phyloP scores from a whole-genome alignment of 2,113 vertebrate genomes.

The Turdus rufiventris region DNA sequence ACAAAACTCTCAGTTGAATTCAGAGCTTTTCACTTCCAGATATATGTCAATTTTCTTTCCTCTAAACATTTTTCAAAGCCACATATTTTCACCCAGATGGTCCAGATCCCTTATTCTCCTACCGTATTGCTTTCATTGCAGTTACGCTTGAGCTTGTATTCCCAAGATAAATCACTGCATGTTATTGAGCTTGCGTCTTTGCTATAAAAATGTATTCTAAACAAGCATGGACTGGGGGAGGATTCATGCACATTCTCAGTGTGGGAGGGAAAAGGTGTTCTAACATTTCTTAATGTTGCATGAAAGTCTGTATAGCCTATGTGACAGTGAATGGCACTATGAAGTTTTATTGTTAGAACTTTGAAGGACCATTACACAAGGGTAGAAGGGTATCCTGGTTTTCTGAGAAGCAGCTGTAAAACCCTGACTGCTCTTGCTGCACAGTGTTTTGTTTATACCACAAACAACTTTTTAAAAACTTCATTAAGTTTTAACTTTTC shows the following conservation, averaged over 20 bases:
- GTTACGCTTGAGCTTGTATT: neutral
- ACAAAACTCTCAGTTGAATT: neutral
- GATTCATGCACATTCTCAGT: neutral
- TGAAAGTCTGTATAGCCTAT: neutral
- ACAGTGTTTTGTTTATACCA: neutral
- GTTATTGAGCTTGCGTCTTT: neutral
- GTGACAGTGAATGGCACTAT: neutral
- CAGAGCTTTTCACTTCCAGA: neutral
- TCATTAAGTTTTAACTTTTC: neutral
- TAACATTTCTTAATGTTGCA: neutral
- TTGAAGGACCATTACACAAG: neutral
- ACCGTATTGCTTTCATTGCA: neutral
- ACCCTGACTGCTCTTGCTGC: neutral
- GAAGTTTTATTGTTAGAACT: neutral
- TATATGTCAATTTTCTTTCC: neutral
- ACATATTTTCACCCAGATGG: conserved; percentile 40
- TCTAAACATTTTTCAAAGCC: neutral
- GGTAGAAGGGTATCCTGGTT: neutral
- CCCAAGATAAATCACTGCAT: conserved; percentile 9
- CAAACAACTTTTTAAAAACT: neutral
- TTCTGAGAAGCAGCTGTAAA: neutral
- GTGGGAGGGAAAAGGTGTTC: conserved; percentile 12
- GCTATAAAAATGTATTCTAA: conserved; percentile 13
- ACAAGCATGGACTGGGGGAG: neutral
- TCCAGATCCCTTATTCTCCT: neutral